Conservation (phyloP, 2,888 invertebrate species). For the Aphodius sticticus region DNA sequence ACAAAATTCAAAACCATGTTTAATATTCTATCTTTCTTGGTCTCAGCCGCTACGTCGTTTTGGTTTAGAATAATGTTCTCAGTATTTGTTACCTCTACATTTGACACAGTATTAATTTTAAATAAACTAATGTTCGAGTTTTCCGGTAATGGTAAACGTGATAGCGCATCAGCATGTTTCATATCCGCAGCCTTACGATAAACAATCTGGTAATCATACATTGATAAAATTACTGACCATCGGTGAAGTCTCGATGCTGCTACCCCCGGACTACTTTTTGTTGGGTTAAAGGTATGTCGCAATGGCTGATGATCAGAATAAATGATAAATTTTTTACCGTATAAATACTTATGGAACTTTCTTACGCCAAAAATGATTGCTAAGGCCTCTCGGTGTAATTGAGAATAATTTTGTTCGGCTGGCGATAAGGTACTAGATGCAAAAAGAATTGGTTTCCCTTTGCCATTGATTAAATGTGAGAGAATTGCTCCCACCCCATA, state of each 20-base stretch:
- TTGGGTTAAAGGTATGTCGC: conserved; percentile 38
- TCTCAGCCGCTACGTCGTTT: conserved; percentile 21
- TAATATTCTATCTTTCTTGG: conserved; percentile 25
- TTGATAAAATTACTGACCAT: conserved; percentile 37
- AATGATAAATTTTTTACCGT: conserved; percentile 47
- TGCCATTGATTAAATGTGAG: conserved; percentile 45
- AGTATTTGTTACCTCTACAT: too few relatives aligned
- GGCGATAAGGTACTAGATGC: conserved; percentile 48
- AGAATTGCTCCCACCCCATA: conserved; percentile 50
- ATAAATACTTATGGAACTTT: conserved; percentile 53
- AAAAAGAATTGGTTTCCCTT: conserved; percentile 47
- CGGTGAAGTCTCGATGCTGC: conserved; percentile 36
- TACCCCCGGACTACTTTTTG: conserved; percentile 31
- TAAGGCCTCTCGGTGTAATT: conserved; percentile 50
- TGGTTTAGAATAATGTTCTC: conserved; percentile 16
- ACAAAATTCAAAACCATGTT: conserved; percentile 29
- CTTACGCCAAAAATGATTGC: conserved; percentile 51
- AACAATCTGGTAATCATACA: conserved; percentile 33
- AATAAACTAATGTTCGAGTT: not conserved
- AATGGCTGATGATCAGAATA: conserved; percentile 39
- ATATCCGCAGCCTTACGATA: conserved; percentile 10
- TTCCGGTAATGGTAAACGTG: too few relatives aligned
- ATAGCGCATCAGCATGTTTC: conserved; percentile 1
- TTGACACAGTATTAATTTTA: too few relatives aligned
- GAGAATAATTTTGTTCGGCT: conserved; percentile 52